Evolutionary conservation across 1,140 invertebrate species (phyloP), one percentile per base, ranked within the genome.

Genomic region (Protaetia brevitarsis): DNA sequence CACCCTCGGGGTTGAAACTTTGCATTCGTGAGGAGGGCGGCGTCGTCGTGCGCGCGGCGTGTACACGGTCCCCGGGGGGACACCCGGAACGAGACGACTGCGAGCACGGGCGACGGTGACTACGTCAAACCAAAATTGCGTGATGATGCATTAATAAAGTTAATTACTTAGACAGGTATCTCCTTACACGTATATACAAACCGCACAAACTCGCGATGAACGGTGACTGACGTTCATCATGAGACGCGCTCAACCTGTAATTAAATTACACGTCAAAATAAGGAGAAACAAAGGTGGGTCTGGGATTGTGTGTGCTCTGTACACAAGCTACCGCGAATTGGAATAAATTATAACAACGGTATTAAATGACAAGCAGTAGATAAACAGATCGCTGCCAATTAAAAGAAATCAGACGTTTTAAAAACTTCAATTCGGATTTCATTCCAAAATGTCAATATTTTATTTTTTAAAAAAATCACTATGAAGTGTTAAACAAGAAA

Each of bases 141-240:
- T 59, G 57, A 59, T 59, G 29, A 59, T 59, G 57, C 57, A 59
- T 59, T 59, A 59, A 59, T 59, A 59, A 59, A 59, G 26, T 59
- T 59, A 59, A 59, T 59, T 59, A 59, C 57, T 28, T 28, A 28
- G 57, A 59, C 57, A 59, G 57, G 57, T 59, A 59, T 29, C 57
- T 28, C 41, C 41, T 51, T 51, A 51, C 19, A 51, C 41, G 41
- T 19, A 51, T 23, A 51, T 19, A 51, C 41, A 51, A 51, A 51
- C 41, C 41, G 41, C 41, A 51, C 19, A 51, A 51, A 51, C 41
- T 51, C 13, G 26, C 10, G 41, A 51, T 51, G 41, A 51, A 51
- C 21, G 41, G 41, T 23, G 41, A 51, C 41, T 51, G 41, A 51
- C 41, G 41, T 51, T 51, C 41, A 51, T 51, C 29, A 59, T 31